phyloP scores from a whole-genome alignment of 2,888 invertebrate species.

The Kuschelorhynchus macadamiae region DNA sequence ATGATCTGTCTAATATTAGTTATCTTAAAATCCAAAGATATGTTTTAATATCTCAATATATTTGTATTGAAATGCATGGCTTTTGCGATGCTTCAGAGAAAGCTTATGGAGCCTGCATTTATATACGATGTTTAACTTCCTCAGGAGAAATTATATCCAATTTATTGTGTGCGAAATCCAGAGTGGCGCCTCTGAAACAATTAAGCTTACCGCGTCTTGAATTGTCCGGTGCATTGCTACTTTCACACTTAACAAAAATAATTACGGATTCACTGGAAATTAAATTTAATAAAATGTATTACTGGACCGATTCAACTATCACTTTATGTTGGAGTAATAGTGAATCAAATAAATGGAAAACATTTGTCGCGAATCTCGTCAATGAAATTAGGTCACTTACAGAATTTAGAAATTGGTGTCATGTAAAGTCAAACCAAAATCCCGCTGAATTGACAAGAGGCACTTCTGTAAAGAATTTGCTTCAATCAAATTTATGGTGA shows the following conservation, averaged over 20 bases:
- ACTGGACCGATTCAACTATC: slow-evolving; percentile 27
- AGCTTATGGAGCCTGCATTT: slow-evolving; percentile 18
- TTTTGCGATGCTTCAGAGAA: slow-evolving; percentile 22
- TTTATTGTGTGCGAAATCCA: slow-evolving; percentile 37
- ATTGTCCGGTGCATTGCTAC: slow-evolving; percentile 36
- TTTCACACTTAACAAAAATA: slow-evolving; percentile 22
- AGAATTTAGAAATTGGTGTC: slow-evolving; percentile 14
- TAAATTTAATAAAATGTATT: slow-evolving; percentile 2
- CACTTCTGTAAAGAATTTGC: background rate
- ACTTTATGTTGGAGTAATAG: slow-evolving; percentile 18
- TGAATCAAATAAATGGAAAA: slow-evolving; percentile 21
- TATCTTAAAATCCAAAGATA: slow-evolving; percentile 6
- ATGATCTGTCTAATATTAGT: background rate
- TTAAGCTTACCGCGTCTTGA: slow-evolving; percentile 45
- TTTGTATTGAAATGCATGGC: slow-evolving; percentile 19
- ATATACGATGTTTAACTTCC: slow-evolving; percentile 3
- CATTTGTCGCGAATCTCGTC: slow-evolving; percentile 41
- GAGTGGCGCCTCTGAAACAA: slow-evolving; percentile 35
- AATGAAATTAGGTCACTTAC: slow-evolving; percentile 22
- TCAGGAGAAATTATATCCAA: background rate
- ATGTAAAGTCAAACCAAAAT: slow-evolving; percentile 30
- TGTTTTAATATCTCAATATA: slow-evolving; percentile 8
- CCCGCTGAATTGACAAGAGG: slow-evolving; percentile 41
- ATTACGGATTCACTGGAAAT: slow-evolving; percentile 2
- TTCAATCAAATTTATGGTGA: slow-evolving; percentile 22